A percentile compares a stretch with the other conserved stretches of the same genome.
phyloP scores from a whole-genome alignment of 2,797 vertebrate species.

The Threskiornis aethiopicus region DNA sequence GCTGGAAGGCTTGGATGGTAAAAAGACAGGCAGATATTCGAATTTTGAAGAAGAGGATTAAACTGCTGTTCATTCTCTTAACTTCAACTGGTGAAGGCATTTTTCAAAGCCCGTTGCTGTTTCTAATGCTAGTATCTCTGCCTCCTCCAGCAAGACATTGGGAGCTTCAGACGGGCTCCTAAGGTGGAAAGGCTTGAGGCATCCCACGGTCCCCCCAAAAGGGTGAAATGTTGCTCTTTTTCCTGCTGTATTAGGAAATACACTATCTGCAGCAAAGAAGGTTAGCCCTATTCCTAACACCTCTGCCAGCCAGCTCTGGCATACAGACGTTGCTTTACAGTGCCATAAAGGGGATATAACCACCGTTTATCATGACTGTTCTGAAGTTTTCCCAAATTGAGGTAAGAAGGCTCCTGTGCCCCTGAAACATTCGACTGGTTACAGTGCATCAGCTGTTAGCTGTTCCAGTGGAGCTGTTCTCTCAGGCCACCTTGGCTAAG shows the following conservation, averaged over 20 bases:
- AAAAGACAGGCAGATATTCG: neutral
- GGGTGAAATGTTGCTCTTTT: neutral
- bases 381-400: neutral
- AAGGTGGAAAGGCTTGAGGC: neutral
- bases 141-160: neutral
- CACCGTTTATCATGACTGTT: rapidly evolving
- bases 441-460: rapidly evolving
- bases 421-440: rapidly evolving
- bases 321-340: neutral
- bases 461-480: neutral
- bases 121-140: neutral
- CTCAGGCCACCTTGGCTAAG: no score
- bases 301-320: neutral
- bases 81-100: rapidly evolving
- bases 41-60: neutral
- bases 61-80: neutral
- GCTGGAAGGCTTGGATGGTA: neutral
- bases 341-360: rapidly evolving
- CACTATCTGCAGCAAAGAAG: neutral
- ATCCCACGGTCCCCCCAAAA: no score
- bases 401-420: neutral
- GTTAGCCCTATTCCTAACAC: rapidly evolving
- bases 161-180: neutral
- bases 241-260: neutral
- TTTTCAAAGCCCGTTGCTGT: neutral